Base-by-base conservation (phyloP, 1,140 invertebrate species). In the Pentalonia nigronervosa region DNA sequence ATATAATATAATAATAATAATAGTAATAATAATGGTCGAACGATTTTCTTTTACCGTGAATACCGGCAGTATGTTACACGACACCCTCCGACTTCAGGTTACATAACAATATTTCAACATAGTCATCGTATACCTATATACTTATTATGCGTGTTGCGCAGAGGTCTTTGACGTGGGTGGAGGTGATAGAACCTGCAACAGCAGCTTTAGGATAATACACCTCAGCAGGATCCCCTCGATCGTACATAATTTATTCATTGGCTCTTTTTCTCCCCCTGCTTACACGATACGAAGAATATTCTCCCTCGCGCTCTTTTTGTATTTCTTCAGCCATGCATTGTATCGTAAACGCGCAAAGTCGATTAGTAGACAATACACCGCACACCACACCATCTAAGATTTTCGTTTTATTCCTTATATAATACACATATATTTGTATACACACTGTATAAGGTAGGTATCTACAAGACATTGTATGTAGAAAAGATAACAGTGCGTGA, bases 131-230 rank as follows among this genome's bases (percentile, higher is more conserved):
- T 81, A 76, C 60, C 83, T 41, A 84, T 84, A 84, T 41, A 45
- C 8, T 41, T 84, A 41, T 23, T 76, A 87, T 84, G 34, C 7
- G 21, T 11, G 88, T 56, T 45, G 81, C 81, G 17, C 87, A 50
- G 93, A 67, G 88, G 90, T 86, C 45, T 67, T 17, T 45, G 81
- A 93, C 90, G 94, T 93, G 86, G 94, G 94, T 23, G 94, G 90
- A 83, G 94, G 91, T 36, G 88, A 88, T 47, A 60, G 56, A 34
- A 90, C 53, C 89, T 67, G 53, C 90, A 41, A 36, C 81, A 41
- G 47, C 81, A 41, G 93, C 41, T 81, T 86, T 11, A 86, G 76
- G 53, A 89, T 93, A 53, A 53, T 56, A 84, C 60, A 93, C 91
- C 91, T 86, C 81, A 41, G 91, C 60, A 92, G 91, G 91, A 93